Evolutionary conservation across 2,113 vertebrate species (phyloP).

Genomic region (Eptesicus fuscus): DNA sequence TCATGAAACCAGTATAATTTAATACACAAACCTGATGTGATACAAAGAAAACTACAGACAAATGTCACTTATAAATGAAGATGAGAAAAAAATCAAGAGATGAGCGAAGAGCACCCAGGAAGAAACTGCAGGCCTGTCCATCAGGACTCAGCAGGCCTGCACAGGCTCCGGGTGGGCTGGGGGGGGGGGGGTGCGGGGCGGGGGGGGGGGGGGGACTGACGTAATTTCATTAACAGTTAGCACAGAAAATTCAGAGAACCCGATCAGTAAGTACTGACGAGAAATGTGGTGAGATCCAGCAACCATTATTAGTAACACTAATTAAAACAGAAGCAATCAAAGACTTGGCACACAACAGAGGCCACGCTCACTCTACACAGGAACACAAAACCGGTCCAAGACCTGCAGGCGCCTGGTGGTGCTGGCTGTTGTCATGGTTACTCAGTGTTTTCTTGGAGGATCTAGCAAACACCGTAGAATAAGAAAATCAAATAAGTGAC

Average conservation of each 20-base stretch:
- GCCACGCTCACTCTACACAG: background rate
- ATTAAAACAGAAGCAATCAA: background rate
- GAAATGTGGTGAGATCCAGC: background rate
- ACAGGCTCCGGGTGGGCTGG: background rate
- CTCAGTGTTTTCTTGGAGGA: background rate
- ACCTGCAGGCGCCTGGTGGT: rapidly evolving
- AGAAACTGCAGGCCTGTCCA: rapidly evolving
- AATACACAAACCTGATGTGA: background rate
- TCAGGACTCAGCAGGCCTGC: rapidly evolving
- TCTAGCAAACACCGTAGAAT: background rate
- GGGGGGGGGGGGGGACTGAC: too few species aligned
- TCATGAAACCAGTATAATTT: background rate
- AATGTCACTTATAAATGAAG: background rate
- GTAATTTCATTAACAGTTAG: rapidly evolving
- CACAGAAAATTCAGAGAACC: background rate
- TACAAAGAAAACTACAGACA: background rate
- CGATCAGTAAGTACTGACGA: too few species aligned
- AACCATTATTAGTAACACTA: too few species aligned
- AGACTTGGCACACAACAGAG: background rate
- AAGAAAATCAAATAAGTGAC: background rate
- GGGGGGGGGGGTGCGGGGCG: rapidly evolving
- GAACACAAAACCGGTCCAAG: background rate
- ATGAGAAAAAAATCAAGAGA: background rate
- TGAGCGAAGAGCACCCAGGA: background rate
- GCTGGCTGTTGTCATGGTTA: background rate